Conservation (phyloP, 2,113 vertebrate genomes). For the Brachypodius melanocephalos region DNA sequence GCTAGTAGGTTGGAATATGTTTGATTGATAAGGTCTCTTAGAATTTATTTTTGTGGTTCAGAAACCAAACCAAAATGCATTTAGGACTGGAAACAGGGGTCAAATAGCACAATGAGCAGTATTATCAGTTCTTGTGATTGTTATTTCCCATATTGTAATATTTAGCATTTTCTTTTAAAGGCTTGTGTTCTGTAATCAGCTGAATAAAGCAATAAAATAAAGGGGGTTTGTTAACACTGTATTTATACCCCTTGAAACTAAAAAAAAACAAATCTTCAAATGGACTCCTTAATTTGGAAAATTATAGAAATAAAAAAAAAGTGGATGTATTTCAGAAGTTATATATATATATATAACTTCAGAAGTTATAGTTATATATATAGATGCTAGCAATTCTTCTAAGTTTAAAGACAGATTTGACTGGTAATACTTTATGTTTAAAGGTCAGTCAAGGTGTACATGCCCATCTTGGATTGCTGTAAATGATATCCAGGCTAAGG, state of each 20-base stretch:
- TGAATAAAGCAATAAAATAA: not conserved
- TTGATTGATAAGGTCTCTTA: not conserved
- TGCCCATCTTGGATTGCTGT: not conserved
- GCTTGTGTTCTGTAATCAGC: not conserved
- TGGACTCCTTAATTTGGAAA: not conserved
- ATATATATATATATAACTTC: not conserved
- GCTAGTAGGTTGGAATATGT: not conserved
- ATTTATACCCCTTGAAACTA: not conserved
- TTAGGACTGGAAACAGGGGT: not conserved
- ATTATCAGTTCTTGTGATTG: not conserved
- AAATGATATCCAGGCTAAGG: not conserved
- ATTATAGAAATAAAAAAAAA: not conserved
- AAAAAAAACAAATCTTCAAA: not conserved
- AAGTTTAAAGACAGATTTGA: not conserved
- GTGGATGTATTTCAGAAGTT: not conserved
- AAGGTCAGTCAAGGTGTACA: not conserved
- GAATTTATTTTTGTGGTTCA: not conserved
- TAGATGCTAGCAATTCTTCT: not conserved
- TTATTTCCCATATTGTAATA: not conserved
- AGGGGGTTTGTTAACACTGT: not conserved
- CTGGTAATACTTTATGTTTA: not conserved
- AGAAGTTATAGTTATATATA: not conserved
- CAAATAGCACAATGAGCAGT: not conserved
- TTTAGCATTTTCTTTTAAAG: not conserved
- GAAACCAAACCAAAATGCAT: not conserved